Evolutionary conservation across 2,888 invertebrate genomes (phyloP), one percentile per base, ranked within the genome.

Genomic region (Agonopterix subpropinquella): DNA sequence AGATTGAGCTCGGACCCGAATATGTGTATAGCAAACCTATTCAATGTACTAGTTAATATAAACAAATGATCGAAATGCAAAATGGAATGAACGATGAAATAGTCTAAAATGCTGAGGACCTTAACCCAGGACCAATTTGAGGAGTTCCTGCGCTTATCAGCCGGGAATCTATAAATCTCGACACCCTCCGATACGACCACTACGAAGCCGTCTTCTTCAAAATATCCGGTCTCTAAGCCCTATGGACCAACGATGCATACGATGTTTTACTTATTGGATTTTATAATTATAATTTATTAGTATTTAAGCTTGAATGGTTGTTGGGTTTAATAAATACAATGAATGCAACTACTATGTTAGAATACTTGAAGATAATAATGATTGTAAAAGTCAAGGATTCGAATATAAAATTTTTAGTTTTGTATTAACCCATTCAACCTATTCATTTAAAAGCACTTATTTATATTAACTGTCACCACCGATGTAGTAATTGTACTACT

Each of bases 101-200:
- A 72, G 67, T 78, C 69, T 71, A 75, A 74, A 77, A 76, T 72
- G 71, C 70, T 70, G 80, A 87, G 81, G 88, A 92, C 92, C 92
- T 92, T 92, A 79, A 92, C 84, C 92, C 92, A 92, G 80, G 90
- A 90, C 92, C 92, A 92, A 85, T 91, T 90, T 70, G 87, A 81
- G 77, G 90, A 90, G 78, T 89, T 89, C 77, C 89, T 90, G 84
- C 90, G 90, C 66, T 70, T 80, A 70, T 89, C 85, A 61, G 90
- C 90, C 61, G 91, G 90, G 73, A 91, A 89, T 88, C 91, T 90
- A 88, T 84, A 85, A 80, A 92, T 87, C 80, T 91, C 89, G 75
- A 90, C 80, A 71, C 92, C 92, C 72, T 91, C 91, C 61, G 90
- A 89, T 72, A 91, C 80, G 75, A 92, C 86, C 78, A 91, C 89